Base-by-base conservation (phyloP, 2,797 vertebrate genomes). In the Liparis tanakae region DNA sequence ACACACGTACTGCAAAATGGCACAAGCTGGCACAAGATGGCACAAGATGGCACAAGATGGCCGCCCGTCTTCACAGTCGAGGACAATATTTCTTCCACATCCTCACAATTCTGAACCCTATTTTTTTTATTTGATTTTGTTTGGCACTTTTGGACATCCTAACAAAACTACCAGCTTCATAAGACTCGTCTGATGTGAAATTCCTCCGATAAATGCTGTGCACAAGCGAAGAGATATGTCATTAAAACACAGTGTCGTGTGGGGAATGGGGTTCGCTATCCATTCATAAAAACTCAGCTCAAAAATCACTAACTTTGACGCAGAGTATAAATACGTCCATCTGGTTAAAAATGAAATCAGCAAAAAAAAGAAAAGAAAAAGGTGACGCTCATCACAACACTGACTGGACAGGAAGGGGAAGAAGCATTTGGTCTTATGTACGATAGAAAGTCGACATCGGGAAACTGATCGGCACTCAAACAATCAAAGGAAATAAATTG, bases 41-140 rank as follows among this genome's bases (percentile, higher is more conserved):
- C 93, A 93, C 91, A 79, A 80, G 60, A 88, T 91, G 91, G 92
- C 93, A 93, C 91, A 79, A 80, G 60, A 84, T 82, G 87, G 85
- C 88, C 82, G 80, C 80, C 70, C 73, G 67, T 84, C 62, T 7
- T 84, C 86, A 87, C 84, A 84, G 85, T 85, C 61, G 67, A 81
- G 82, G 85, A 81, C 53, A 76, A 39, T 70, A 62, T 62, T 67
- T 65, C 3, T 44, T 41, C 48, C 51, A 58, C 34, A 41, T 60
- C 76, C 36, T 78, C 37, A 0, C 67, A 68, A 87, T 46, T 75
- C 57, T 82, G 54, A 84, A 79, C 46, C 59, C 61, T 80, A 34
- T 70, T 12, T 2, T 2, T 22, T 50, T n/a, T 5, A 3, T 18
- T 41, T 41, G 1, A 36, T 36, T 48, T 48, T 46, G 18, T 89